Conservation (phyloP, 2,797 vertebrate species). For the Atherinosoma microstoma region DNA sequence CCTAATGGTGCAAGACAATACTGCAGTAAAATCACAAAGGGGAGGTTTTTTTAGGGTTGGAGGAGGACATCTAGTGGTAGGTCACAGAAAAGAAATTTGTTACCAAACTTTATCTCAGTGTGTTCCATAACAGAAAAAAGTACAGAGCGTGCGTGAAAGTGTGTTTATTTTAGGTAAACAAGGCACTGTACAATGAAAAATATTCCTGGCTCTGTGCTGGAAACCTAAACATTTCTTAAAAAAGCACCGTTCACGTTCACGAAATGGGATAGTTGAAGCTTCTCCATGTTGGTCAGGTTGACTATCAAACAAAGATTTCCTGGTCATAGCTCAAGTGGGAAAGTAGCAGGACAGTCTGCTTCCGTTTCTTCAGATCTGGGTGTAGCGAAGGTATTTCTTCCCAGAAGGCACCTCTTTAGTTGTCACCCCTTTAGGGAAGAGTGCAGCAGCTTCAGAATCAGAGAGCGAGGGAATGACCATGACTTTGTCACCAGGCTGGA, state of each 20-base stretch:
- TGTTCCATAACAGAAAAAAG: not conserved
- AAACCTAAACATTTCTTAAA: constrained; percentile 1
- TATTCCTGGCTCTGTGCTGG: not conserved
- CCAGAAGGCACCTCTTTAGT: constrained; percentile 92
- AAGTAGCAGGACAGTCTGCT: not conserved
- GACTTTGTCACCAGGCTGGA: constrained; percentile 86
- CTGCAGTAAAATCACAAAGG: not conserved
- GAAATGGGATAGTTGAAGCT: constrained; percentile 3
- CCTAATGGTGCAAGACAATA: constrained; percentile 24
- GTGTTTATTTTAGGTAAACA: constrained; percentile 61
- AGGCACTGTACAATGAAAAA: constrained; percentile 56
- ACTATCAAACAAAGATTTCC: not conserved
- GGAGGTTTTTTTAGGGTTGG: not conserved
- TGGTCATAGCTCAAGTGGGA: not conserved
- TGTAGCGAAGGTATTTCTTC: constrained; percentile 95
- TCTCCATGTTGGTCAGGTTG: constrained; percentile 5
- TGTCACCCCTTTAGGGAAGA: constrained; percentile 91
- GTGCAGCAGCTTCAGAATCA: constrained; percentile 87
- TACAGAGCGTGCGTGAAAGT: constrained; percentile 12
- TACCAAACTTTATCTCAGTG: not conserved
- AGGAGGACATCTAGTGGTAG: constrained; percentile 56
- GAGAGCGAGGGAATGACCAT: constrained; percentile 93
- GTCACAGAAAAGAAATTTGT: not conserved
- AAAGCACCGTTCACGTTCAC: not conserved
- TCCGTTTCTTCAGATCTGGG: constrained; percentile 77